Evolutionary conservation across 2,113 vertebrate genomes (phyloP).

Genomic region (Cebidichthys violaceus): DNA sequence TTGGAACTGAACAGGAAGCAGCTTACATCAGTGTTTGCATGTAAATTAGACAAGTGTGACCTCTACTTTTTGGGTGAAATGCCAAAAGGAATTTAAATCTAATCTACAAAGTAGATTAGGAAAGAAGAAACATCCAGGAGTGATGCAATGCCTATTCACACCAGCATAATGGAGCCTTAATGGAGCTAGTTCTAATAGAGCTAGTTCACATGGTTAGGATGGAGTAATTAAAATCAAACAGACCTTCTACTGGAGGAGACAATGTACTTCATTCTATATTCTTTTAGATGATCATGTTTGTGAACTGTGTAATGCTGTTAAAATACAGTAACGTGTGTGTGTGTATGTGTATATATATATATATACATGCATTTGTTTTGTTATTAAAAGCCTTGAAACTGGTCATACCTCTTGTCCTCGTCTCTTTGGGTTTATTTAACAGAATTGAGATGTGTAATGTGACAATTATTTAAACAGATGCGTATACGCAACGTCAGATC

Average conservation of each 20-base stretch:
- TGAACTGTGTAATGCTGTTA: conserved; percentile 29
- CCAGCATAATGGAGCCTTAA: conserved; percentile 47
- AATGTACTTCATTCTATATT: conserved; percentile 44
- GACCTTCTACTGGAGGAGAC: conserved; percentile 38
- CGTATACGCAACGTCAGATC: background rate
- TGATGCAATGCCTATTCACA: conserved; percentile 21
- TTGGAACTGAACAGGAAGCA: conserved; percentile 19
- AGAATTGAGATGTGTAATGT: background rate
- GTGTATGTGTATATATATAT: too few species aligned
- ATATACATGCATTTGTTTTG: conserved; percentile 33
- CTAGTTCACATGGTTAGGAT: conserved; percentile 31
- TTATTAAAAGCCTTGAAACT: conserved; percentile 18
- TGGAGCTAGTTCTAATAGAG: conserved; percentile 46
- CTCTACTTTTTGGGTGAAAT: conserved; percentile 19
- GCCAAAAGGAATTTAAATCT: conserved; percentile 33
- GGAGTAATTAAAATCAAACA: conserved; percentile 68
- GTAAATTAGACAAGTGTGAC: conserved; percentile 30
- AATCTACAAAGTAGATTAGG: conserved; percentile 31
- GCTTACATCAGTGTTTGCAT: conserved; percentile 23
- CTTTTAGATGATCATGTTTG: conserved; percentile 44
- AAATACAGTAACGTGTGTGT: background rate
- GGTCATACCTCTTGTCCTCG: background rate
- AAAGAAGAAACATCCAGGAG: background rate
- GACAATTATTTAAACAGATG: background rate
- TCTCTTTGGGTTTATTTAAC: background rate